Conservation (phyloP, 2,113 vertebrate species). For the Lutjanus erythropterus region DNA sequence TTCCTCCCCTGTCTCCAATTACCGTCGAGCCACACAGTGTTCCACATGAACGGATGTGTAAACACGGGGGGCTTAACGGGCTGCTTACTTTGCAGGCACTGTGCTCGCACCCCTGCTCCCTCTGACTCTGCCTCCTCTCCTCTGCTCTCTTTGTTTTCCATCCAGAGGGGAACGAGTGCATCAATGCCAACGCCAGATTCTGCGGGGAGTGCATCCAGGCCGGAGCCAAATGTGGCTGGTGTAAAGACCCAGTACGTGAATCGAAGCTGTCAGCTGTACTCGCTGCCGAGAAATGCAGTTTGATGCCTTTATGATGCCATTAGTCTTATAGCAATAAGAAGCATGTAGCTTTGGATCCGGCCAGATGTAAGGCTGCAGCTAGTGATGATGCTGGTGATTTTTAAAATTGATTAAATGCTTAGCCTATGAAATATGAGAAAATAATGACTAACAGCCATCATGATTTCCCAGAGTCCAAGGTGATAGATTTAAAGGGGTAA, state of each 20-base stretch:
- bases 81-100: constrained; percentile 61
- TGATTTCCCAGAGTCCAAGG: not conserved
- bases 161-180: constrained; percentile 95
- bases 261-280: constrained; percentile 20
- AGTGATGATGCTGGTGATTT: not conserved
- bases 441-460: not conserved
- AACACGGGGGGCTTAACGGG: constrained; percentile 44
- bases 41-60: constrained; percentile 63
- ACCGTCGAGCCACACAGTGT: constrained; percentile 37
- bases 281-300: constrained; percentile 20
- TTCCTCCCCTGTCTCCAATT: constrained; percentile 66
- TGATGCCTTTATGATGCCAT: constrained; percentile 12
- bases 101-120: constrained; percentile 23
- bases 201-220: constrained; percentile 98
- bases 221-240: constrained; percentile 98
- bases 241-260: constrained; percentile 91
- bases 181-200: constrained; percentile 94
- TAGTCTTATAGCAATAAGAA: not conserved
- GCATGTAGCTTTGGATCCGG: not conserved
- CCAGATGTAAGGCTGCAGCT: not conserved
- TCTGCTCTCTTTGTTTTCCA: constrained; percentile 65
- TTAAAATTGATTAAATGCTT: not conserved
- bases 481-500: too few relatives aligned
- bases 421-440: not conserved
- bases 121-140: constrained; percentile 47